Percentiles rank a stretch among this genome's conserved stretches.
Evolutionary conservation across 1,140 invertebrate species (phyloP).

Genomic region (Hermatobates lingyangjiaoensis): DNA sequence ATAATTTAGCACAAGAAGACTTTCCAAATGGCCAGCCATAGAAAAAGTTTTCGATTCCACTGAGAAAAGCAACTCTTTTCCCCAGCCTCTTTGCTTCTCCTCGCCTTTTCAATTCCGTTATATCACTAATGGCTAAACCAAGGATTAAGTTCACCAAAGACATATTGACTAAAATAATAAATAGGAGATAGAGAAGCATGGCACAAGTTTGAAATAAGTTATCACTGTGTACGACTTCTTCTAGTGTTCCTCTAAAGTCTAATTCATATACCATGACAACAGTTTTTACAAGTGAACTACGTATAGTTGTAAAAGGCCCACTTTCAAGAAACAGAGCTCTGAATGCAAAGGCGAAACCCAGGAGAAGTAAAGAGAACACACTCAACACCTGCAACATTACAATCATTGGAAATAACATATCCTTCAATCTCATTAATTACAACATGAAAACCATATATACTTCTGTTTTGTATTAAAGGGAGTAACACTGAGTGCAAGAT

Average conservation of each 20-base stretch:
- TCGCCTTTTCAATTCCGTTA: conserved; percentile 8
- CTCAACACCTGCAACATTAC: conserved; percentile 21
- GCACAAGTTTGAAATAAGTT: conserved; percentile 9
- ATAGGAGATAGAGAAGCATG: conserved; percentile 18
- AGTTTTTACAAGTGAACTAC: conserved; percentile 27
- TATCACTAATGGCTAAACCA: conserved; percentile 25
- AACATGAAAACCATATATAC: too few relatives aligned
- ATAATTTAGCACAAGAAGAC: too few relatives aligned
- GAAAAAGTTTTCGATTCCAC: background rate
- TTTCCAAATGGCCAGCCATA: too few relatives aligned
- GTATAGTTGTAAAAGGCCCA: conserved; percentile 24
- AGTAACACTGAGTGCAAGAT: too few relatives aligned
- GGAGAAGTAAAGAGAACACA: conserved; percentile 29
- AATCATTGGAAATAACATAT: too few relatives aligned
- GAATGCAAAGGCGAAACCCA: conserved; percentile 33
- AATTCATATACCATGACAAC: conserved; percentile 35
- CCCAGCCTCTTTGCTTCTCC: conserved; percentile 1
- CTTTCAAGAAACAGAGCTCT: conserved; percentile 25
- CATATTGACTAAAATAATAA: conserved; percentile 23
- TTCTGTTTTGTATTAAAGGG: too few relatives aligned
- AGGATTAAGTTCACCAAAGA: conserved; percentile 26
- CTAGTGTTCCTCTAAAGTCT: conserved; percentile 25
- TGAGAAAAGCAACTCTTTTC: conserved; percentile 7
- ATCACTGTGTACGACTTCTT: conserved; percentile 13
- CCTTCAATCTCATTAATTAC: too few relatives aligned